phyloP scores from a whole-genome alignment of 2,113 vertebrate species.

The Numida meleagris region DNA sequence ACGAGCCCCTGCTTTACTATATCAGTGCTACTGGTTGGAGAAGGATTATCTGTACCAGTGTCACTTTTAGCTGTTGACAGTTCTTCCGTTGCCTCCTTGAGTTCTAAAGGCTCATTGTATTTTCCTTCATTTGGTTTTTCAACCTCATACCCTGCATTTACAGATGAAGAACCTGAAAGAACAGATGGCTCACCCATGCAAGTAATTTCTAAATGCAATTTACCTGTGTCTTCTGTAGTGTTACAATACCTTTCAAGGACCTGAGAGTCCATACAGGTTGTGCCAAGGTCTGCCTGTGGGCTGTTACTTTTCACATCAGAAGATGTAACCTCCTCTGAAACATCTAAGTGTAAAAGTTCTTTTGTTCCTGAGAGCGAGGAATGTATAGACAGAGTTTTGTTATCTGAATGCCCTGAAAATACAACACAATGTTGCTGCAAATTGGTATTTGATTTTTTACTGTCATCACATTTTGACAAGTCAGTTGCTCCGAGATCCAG shows the following conservation, averaged over 20 bases:
- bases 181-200: conserved; percentile 53
- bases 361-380: conserved; percentile 70
- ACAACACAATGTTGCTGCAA: conserved; percentile 84
- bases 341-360: conserved; percentile 61
- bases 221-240: conserved; percentile 23
- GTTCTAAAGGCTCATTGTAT: conserved; percentile 11
- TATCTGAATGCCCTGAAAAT: conserved; percentile 78
- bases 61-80: conserved; percentile 43
- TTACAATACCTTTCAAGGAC: conserved; percentile 38
- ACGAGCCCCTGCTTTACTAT: conserved; percentile 93
- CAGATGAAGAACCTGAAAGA: conserved; percentile 70
- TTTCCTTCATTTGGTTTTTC: conserved; percentile 54
- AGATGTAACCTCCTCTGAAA: conserved; percentile 65
- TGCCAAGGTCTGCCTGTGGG: conserved; percentile 46
- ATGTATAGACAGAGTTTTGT: conserved; percentile 54
- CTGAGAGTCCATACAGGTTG: conserved; percentile 43
- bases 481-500: conserved; percentile 70
- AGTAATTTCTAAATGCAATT: conserved; percentile 62
- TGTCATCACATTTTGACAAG: conserved; percentile 72
- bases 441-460: conserved; percentile 79
- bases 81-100: conserved; percentile 49
- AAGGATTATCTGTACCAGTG: conserved; percentile 73
- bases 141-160: conserved; percentile 7
- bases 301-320: conserved; percentile 55
- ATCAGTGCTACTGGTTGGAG: conserved; percentile 88